phyloP scores from a whole-genome alignment of 2,888 invertebrate species.

The Caenorhabditis zanzibari region DNA sequence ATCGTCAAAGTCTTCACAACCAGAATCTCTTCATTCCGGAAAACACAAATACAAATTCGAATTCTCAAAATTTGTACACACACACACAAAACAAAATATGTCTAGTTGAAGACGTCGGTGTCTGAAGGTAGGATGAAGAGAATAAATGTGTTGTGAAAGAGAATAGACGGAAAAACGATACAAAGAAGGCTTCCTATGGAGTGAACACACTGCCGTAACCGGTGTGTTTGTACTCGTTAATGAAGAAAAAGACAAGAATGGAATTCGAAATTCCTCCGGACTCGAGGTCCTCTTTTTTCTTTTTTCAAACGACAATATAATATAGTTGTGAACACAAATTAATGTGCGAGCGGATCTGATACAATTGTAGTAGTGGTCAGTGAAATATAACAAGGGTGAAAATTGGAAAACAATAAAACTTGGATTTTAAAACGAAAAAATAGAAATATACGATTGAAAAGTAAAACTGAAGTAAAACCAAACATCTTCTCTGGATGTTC shows the following conservation, averaged over 20 bases:
- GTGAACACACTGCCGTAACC: constrained; percentile 8
- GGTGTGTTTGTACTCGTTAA: constrained; percentile 60
- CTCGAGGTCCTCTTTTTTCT: neutral
- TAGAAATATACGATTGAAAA: constrained; percentile 9
- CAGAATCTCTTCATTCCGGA: constrained; percentile 24
- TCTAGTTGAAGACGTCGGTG: constrained; percentile 22
- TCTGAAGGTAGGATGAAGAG: neutral
- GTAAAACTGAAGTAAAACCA: neutral
- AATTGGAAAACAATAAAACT: constrained; percentile 30
- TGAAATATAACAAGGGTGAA: neutral
- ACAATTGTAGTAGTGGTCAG: constrained; percentile 54
- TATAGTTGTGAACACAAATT: constrained; percentile 54
- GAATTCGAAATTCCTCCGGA: constrained; percentile 46
- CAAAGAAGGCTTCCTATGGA: constrained; percentile 19
- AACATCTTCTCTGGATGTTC: neutral
- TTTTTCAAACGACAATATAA: constrained; percentile 41
- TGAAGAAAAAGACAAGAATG: constrained; percentile 50
- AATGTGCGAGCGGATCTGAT: constrained; percentile 52
- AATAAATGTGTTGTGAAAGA: neutral
- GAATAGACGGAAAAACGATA: constrained; percentile 23
- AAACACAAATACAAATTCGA: neutral
- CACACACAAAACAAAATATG: constrained; percentile 17
- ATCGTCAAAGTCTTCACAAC: constrained; percentile 17
- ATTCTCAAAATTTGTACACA: neutral
- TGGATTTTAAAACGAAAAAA: constrained; percentile 1